These are phyloP conservation scores for Tiliacea citrago DNA, from an alignment of 2,888 invertebrate genomes.

Conservation along the genomic window DNA sequence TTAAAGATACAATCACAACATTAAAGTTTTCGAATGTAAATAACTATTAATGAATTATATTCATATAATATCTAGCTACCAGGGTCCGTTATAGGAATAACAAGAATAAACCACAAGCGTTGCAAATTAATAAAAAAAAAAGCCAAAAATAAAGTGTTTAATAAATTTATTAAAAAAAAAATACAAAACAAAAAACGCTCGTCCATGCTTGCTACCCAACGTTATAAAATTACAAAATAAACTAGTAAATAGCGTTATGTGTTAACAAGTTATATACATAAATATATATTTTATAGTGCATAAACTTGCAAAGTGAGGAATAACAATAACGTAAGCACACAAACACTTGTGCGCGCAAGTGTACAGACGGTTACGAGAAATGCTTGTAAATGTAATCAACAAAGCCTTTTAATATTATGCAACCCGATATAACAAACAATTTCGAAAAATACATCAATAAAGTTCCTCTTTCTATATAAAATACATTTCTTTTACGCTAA, in stretches of 20 bases:
- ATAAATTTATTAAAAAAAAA: constrained; percentile 89
- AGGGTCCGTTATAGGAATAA: constrained; percentile 27
- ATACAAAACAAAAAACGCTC: constrained; percentile 80
- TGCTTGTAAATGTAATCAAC: constrained; percentile 72
- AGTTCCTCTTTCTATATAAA: constrained; percentile 79
- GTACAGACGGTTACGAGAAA: constrained; percentile 69
- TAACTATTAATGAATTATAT: constrained; percentile 53
- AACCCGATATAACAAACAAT: constrained; percentile 77
- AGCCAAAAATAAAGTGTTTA: constrained; percentile 81
- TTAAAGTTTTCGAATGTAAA: constrained; percentile 73
- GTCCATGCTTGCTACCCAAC: constrained; percentile 84
- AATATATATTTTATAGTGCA: constrained; percentile 74
- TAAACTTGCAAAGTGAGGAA: constrained; percentile 72
- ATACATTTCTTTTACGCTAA: constrained; percentile 77
- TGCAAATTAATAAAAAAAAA: constrained; percentile 70
- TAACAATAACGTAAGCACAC: constrained; percentile 70
- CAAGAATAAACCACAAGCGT: constrained; percentile 38
- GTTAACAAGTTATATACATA: constrained; percentile 84
- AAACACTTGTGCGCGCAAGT: constrained; percentile 64
- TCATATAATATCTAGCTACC: constrained; percentile 40
- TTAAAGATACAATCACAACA: constrained; percentile 83
- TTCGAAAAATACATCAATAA: constrained; percentile 81
- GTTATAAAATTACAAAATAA: constrained; percentile 83
- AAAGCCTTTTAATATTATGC: constrained; percentile 70
- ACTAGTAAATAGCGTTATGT: constrained; percentile 78